These are phyloP conservation scores for Meteorus cinctellus DNA, from an alignment of 2,888 invertebrate genomes.

Conservation along the genomic window DNA sequence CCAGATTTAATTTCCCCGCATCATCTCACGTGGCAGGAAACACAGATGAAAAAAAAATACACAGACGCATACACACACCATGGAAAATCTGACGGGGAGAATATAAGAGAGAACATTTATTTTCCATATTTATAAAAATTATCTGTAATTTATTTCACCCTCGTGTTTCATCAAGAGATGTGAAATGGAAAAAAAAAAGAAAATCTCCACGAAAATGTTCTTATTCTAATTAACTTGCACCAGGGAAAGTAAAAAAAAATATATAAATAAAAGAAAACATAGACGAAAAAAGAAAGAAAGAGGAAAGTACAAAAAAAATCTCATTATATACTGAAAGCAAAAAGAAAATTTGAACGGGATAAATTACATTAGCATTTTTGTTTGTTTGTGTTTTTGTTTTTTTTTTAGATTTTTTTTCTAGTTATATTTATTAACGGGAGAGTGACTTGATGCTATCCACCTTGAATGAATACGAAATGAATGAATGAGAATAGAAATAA, in stretches of 20 bases:
- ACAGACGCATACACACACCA: no score
- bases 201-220: slow-evolving; percentile 4
- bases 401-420: not conserved
- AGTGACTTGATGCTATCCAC: not conserved
- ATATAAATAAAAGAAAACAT: not conserved
- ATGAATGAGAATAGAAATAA: slow-evolving; percentile 2
- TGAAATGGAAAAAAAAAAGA: not conserved
- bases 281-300: not conserved
- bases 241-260: not conserved
- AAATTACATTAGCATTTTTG: slow-evolving; percentile 4
- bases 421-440: not conserved
- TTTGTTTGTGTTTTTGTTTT: no score
- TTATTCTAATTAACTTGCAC: slow-evolving; percentile 14
- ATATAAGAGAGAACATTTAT: not conserved
- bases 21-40: not conserved
- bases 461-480: slow-evolving; percentile 7
- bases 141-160: slow-evolving; percentile 6
- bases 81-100: not conserved
- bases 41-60: not conserved
- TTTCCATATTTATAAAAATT: slow-evolving; percentile 9
- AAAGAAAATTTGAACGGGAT: not conserved
- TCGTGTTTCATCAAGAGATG: slow-evolving; percentile 11
- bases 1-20: not conserved
- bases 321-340: not conserved
- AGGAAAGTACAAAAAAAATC: not conserved